Evolutionary conservation across 2,797 vertebrate species (phyloP).

Genomic region (Halcyon badia): DNA sequence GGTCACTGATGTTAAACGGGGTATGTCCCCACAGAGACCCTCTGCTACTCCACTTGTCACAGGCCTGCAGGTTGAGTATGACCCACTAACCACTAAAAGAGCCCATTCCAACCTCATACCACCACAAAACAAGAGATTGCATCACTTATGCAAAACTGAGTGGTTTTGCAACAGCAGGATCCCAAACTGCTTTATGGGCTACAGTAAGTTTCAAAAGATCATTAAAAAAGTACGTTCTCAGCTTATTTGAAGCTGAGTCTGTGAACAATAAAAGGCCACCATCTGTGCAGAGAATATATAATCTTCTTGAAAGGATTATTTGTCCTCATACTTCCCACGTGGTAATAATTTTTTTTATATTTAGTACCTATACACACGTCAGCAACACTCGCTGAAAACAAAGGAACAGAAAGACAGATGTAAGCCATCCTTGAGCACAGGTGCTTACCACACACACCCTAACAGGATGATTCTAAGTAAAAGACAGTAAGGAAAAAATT

Average conservation of each 20-base stretch:
- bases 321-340: neutral
- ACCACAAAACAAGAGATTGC: neutral
- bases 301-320: constrained; percentile 30
- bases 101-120: neutral
- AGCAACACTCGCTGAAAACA: neutral
- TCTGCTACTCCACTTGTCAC: neutral
- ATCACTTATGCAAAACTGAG: neutral
- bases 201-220: neutral
- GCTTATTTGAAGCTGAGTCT: neutral
- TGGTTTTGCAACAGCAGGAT: neutral
- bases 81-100: neutral
- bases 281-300: neutral
- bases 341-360: constrained; percentile 19
- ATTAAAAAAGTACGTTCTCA: neutral
- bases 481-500: neutral
- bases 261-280: neutral
- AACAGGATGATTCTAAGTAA: neutral
- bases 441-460: constrained; percentile 20
- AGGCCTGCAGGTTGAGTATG: neutral
- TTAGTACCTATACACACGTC: constrained; percentile 4
- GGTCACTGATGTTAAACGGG: neutral
- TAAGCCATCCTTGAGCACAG: constrained; percentile 5
- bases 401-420: constrained; percentile 27
- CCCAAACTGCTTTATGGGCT: neutral
- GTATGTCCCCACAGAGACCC: neutral